These are phyloP conservation scores for Graptemys geographica DNA, from an alignment of 2,797 vertebrate species.

Conservation along the genomic window DNA sequence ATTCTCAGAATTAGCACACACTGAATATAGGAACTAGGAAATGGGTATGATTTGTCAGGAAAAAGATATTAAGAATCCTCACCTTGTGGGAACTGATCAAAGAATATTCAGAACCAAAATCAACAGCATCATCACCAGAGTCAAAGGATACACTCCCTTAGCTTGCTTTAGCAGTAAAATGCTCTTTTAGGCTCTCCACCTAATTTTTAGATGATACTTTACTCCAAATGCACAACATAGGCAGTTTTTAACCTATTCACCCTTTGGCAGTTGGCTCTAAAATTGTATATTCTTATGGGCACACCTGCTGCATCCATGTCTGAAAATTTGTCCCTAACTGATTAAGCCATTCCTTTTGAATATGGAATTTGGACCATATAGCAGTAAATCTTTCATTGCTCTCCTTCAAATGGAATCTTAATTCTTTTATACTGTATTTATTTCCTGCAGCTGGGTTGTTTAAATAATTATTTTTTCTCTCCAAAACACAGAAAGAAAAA, in stretches of 20 bases:
- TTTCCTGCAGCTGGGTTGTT: constrained; percentile 38
- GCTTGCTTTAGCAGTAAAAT: background rate
- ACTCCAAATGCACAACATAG: background rate
- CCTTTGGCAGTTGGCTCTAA: background rate
- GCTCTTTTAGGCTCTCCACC: background rate
- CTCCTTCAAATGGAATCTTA: background rate
- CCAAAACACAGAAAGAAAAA: constrained; percentile 84
- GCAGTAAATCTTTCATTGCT: background rate
- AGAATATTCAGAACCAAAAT: background rate
- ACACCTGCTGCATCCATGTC: background rate
- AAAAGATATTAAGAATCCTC: background rate
- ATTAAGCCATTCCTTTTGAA: background rate
- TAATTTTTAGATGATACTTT: background rate
- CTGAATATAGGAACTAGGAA: background rate
- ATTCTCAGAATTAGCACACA: background rate
- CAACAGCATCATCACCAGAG: background rate
- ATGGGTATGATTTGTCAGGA: background rate
- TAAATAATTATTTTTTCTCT: constrained; percentile 30
- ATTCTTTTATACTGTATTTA: background rate
- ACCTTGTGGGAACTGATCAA: background rate
- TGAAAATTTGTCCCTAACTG: background rate
- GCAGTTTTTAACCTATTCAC: background rate
- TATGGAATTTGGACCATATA: background rate
- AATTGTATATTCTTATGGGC: background rate
- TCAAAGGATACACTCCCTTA: background rate